Evolutionary conservation across 2,888 invertebrate species (phyloP), one percentile per base, ranked within the genome.

Genomic region (Cryptophagus acutangulus): DNA sequence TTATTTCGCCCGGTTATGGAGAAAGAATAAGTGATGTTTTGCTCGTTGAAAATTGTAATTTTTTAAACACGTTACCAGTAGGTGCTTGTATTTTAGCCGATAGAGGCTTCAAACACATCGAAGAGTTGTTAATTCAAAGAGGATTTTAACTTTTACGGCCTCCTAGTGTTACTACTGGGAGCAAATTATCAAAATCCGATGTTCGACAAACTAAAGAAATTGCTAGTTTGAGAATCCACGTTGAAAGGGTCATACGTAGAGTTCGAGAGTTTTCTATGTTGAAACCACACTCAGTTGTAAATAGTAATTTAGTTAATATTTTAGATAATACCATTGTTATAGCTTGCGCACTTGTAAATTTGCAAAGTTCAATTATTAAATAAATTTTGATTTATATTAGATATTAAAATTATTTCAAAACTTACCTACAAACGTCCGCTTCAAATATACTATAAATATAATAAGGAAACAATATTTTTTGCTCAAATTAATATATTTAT

Each of bases 1-100:
- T 48, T 48, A 45, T 64, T 18, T 61, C 43, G 49, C 10, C 3
- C n/a, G 26, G 26, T n/a, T n/a, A n/a, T n/a, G 61, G 62, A 12
- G 56, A 62, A 10, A 36, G 60, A 48, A 48, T 44, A 14, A 41
- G 48, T 13, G 59, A 63, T 40, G 45, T 29, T 15, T 4, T 36
- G 17, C 14, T 59, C 20, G 41, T 55, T 29, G 33, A 52, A 40
- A 28, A 48, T 25, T 41, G 49, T 46, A 43, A 46, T n/a, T 48
- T 48, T 36, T 31, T 56, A 12, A 35, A 54, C 12, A 12, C 12
- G 12, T n/a, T 6, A 26, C 4, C 3, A 12, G 26, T 9, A 8
- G 4, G 25, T 25, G 15, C 24, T 15, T 13, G 15, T 33, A 33
- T 41, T 14, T 20, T 41, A 17, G 38, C 41, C 13, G 41, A 38